These are phyloP conservation scores for Characodon lateralis DNA, from an alignment of 2,797 vertebrate species.

Conservation along the genomic window DNA sequence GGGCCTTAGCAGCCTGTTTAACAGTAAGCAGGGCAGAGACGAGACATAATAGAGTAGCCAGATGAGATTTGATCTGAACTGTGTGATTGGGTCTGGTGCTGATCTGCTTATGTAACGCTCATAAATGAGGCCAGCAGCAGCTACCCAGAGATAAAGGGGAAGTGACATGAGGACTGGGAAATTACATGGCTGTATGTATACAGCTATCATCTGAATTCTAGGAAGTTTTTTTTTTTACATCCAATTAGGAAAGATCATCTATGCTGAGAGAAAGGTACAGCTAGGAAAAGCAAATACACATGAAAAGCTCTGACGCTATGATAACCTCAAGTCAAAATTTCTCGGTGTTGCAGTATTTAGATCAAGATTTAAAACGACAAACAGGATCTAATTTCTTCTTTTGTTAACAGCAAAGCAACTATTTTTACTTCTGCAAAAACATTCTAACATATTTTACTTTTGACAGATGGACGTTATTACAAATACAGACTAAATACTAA, in stretches of 20 bases:
- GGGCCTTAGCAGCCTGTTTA: slow-evolving; percentile 53
- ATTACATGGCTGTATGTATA: slow-evolving; percentile 17
- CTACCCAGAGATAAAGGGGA: slow-evolving; percentile 55
- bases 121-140: slow-evolving; percentile 58
- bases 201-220: slow-evolving; percentile 20
- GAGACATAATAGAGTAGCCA: slow-evolving; percentile 67
- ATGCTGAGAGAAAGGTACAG: not conserved
- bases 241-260: not conserved
- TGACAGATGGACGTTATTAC: not conserved
- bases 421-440: not conserved
- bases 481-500: not conserved
- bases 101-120: slow-evolving; percentile 71
- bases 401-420: not conserved
- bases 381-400: not conserved
- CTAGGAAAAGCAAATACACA: not conserved
- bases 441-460: not conserved
- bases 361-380: too few species aligned
- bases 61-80: slow-evolving; percentile 73
- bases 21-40: slow-evolving; percentile 54
- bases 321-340: too few species aligned
- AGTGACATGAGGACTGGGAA: slow-evolving; percentile 44
- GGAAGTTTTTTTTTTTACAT: slow-evolving; percentile 11
- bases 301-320: too few species aligned
- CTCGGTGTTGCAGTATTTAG: too few species aligned
- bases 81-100: slow-evolving; percentile 64